A percentile compares a stretch with the other conserved stretches of the same genome.
phyloP scores from a whole-genome alignment of 2,888 invertebrate species.

The Agrotis exclamationis region DNA sequence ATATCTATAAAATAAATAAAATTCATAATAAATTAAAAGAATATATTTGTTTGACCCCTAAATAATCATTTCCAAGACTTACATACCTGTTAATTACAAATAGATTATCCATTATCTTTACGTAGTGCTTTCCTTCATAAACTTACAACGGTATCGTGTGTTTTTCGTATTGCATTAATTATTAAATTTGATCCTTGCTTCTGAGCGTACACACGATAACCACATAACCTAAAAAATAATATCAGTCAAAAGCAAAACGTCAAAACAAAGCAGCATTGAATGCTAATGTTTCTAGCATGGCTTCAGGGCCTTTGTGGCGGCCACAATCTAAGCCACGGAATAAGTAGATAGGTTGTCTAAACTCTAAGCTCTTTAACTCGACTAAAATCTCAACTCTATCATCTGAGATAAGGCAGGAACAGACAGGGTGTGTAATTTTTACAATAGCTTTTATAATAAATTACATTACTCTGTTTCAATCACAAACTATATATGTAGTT shows the following conservation, averaged over 20 bases:
- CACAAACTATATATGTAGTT: too few relatives aligned
- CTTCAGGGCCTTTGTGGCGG: too few relatives aligned
- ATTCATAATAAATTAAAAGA: neutral
- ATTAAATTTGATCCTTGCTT: neutral
- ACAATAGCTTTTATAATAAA: too few relatives aligned
- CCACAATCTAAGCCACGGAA: neutral
- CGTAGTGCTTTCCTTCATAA: neutral
- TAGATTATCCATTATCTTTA: constrained; percentile 91
- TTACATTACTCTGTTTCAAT: too few relatives aligned
- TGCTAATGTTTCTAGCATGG: too few relatives aligned
- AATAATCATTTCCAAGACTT: neutral
- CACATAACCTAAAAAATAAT: constrained; percentile 20
- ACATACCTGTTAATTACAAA: constrained; percentile 93
- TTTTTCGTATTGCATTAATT: neutral
- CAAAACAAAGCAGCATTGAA: constrained; percentile 18
- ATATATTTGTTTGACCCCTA: neutral
- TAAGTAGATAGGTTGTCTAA: too few relatives aligned
- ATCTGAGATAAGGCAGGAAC: neutral
- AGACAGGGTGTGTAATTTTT: neutral
- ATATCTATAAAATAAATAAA: constrained; percentile 82
- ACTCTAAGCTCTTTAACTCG: neutral
- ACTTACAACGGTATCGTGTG: neutral
- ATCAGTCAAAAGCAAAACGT: neutral
- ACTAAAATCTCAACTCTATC: neutral
- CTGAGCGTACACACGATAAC: too few relatives aligned